Evolutionary conservation across 2,888 invertebrate genomes (phyloP).

Genomic region (Watsonalla binaria): DNA sequence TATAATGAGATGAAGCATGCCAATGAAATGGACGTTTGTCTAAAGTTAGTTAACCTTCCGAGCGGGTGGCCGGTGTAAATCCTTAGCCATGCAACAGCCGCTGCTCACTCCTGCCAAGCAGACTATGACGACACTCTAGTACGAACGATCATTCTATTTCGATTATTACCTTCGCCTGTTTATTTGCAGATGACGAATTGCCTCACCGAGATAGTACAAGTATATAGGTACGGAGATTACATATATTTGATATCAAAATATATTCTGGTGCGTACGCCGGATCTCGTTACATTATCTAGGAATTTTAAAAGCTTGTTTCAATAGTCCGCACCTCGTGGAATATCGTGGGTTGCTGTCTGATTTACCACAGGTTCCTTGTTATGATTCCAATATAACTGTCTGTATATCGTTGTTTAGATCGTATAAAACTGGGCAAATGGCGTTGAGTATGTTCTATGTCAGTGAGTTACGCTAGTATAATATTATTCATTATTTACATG

Average conservation of each 20-base stretch:
- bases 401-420: too few relatives aligned
- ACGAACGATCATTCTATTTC: constrained; percentile 74
- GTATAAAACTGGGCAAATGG: too few relatives aligned
- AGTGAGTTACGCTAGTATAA: too few relatives aligned
- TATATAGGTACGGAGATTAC: constrained; percentile 27
- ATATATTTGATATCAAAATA: constrained; percentile 30
- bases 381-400: background rate
- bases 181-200: constrained; percentile 75
- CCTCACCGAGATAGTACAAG: constrained; percentile 45
- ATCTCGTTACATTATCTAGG: constrained; percentile 66
- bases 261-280: constrained; percentile 39
- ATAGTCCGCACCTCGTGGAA: constrained; percentile 28
- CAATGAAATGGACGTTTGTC: constrained; percentile 7
- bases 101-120: constrained; percentile 56
- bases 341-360: constrained; percentile 14
- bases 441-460: too few relatives aligned
- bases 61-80: constrained; percentile 35
- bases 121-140: constrained; percentile 64
- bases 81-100: constrained; percentile 49
- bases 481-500: too few relatives aligned
- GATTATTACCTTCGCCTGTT: constrained; percentile 76
- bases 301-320: constrained; percentile 73
- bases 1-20: background rate
- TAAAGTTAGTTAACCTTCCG: constrained; percentile 10
- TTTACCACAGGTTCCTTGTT: constrained; percentile 8